Conservation (phyloP, 2,797 vertebrate genomes). For the Gymnothorax javanicus region DNA sequence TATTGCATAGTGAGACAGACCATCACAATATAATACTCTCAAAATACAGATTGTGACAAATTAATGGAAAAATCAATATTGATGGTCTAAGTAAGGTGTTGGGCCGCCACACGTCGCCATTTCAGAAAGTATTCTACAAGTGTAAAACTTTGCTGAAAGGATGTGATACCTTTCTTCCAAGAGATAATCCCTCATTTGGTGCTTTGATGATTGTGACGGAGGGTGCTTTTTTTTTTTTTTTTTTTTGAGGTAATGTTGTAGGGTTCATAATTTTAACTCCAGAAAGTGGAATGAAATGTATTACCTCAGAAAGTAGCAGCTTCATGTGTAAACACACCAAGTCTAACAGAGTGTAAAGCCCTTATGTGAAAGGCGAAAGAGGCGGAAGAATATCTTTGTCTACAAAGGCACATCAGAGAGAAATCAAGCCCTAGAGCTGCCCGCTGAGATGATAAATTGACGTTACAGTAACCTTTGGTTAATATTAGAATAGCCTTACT, state of each 20-base stretch:
- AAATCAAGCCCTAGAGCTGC: conserved; percentile 50
- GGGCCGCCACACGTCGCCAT: too few relatives aligned
- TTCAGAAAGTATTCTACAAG: too few relatives aligned
- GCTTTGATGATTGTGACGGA: too few relatives aligned
- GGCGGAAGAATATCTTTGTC: conserved; percentile 51
- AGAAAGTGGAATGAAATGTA: conserved; percentile 34
- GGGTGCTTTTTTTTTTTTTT: too few relatives aligned
- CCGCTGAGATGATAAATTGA: conserved; percentile 61
- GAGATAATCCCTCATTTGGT: too few relatives aligned
- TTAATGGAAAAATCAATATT: too few relatives aligned
- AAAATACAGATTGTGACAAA: too few relatives aligned
- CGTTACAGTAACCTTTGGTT: conserved; percentile 46
- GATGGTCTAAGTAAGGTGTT: too few relatives aligned
- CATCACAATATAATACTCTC: too few relatives aligned
- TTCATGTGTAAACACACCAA: conserved; percentile 51
- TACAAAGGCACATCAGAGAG: conserved; percentile 52
- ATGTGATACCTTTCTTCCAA: too few relatives aligned
- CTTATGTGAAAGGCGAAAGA: conserved; percentile 45
- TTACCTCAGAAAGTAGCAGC: conserved; percentile 32
- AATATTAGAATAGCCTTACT: conserved; percentile 54
- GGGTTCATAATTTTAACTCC: background rate
- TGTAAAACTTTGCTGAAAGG: too few relatives aligned
- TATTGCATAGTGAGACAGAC: too few relatives aligned
- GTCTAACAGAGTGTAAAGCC: conserved; percentile 46
- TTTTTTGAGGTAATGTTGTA: background rate